Conservation (phyloP, 2,888 invertebrate species). For the Drosophila stalkeri region DNA sequence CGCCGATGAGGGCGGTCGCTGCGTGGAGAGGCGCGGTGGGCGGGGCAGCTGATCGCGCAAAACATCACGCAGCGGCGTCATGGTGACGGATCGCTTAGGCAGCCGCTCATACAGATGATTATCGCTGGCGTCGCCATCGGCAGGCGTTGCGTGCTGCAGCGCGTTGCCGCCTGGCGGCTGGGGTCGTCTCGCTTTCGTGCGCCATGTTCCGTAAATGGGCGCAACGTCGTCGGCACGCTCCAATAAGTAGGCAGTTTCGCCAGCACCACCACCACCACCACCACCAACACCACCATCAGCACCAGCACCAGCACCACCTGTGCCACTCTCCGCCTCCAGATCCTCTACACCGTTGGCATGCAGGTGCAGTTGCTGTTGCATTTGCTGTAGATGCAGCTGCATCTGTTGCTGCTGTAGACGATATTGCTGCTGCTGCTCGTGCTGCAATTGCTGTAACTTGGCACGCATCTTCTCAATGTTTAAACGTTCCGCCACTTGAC, state of each 20-base stretch:
- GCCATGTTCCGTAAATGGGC: slow-evolving; percentile 83
- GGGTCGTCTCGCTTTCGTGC: slow-evolving; percentile 84
- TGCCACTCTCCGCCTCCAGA: slow-evolving; percentile 23
- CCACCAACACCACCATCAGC: slow-evolving; percentile 10
- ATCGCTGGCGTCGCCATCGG: slow-evolving; percentile 42
- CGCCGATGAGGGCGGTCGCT: slow-evolving; percentile 69
- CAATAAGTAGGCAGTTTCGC: slow-evolving; percentile 83
- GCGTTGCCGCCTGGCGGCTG: slow-evolving; percentile 52
- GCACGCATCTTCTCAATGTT: slow-evolving; percentile 82
- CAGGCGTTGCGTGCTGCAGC: slow-evolving; percentile 62
- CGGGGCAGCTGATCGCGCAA: slow-evolving; percentile 80
- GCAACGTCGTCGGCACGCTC: slow-evolving; percentile 81
- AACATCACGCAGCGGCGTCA: slow-evolving; percentile 78
- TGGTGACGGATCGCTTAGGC: slow-evolving; percentile 80
- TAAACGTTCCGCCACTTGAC: slow-evolving; percentile 51
- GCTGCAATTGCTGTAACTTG: slow-evolving; percentile 78
- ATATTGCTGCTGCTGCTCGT: slow-evolving; percentile 73
- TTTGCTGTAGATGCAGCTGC: slow-evolving; percentile 72
- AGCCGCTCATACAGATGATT: slow-evolving; percentile 80
- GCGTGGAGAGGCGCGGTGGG: slow-evolving; percentile 78
- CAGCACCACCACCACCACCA: slow-evolving; percentile 35
- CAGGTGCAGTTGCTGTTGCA: slow-evolving; percentile 63
- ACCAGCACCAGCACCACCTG: slow-evolving; percentile 10
- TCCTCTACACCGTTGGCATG: slow-evolving; percentile 59
- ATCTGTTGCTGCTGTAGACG: slow-evolving; percentile 68